These are phyloP conservation scores for Macropus fuliginosus DNA, from an alignment of 2,797 vertebrate species.

Conservation along the genomic window DNA sequence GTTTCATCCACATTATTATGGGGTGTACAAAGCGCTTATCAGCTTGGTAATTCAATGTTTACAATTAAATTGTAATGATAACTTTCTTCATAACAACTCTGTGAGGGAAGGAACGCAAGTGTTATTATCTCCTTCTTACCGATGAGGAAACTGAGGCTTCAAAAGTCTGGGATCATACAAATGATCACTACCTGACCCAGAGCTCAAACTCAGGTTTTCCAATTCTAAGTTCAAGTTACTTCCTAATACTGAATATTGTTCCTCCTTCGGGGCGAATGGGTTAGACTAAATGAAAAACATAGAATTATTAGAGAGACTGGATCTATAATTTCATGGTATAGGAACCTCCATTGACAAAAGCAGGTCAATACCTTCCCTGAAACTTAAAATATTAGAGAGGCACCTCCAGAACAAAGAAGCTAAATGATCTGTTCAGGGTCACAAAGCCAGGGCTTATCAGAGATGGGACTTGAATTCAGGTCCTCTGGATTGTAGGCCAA, in stretches of 20 bases:
- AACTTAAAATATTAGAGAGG: not conserved
- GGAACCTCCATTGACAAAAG: not conserved
- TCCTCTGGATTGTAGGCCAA: not conserved
- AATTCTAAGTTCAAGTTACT: not conserved
- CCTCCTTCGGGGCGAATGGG: not conserved
- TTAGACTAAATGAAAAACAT: not conserved
- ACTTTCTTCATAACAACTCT: not conserved
- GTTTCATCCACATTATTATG: not conserved
- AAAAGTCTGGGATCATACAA: not conserved
- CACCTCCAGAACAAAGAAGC: not conserved
- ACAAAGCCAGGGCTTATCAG: not conserved
- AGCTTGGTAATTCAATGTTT: not conserved
- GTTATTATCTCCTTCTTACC: not conserved
- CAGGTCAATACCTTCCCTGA: not conserved
- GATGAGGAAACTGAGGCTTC: not conserved
- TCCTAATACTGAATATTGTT: not conserved
- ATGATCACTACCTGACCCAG: not conserved
- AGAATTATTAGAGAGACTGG: not conserved
- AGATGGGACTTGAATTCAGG: not conserved
- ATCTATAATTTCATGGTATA: not conserved
- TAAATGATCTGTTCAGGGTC: slow-evolving; percentile 7
- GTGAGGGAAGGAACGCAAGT: not conserved
- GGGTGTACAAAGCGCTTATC: not conserved
- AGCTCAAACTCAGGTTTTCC: not conserved
- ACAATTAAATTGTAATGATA: not conserved